Percentiles rank a stretch among this genome's conserved stretches.
Evolutionary conservation across 2,797 vertebrate species (phyloP).

Genomic region (Alca torda): DNA sequence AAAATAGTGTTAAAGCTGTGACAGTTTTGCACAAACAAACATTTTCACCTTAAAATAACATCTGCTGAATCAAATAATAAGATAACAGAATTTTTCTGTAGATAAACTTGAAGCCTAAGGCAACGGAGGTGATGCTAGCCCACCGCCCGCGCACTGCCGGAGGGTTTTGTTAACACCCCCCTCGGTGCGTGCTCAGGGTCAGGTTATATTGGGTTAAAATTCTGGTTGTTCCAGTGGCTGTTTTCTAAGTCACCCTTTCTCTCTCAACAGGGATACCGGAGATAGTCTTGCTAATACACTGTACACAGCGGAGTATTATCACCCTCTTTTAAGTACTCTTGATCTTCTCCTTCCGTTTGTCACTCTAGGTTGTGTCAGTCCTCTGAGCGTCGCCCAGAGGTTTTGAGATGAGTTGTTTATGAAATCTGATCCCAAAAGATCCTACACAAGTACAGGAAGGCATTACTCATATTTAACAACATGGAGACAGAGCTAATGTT

Average conservation of each 20-base stretch:
- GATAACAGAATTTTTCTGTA: background rate
- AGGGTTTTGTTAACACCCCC: background rate
- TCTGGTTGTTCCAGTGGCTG: background rate
- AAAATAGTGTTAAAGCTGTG: background rate
- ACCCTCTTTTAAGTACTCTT: background rate
- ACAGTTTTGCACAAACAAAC: background rate
- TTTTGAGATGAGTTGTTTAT: background rate
- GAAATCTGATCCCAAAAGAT: background rate
- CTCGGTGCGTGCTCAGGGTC: fast-evolving
- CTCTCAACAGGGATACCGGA: background rate
- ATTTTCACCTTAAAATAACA: background rate
- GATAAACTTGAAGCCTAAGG: fast-evolving
- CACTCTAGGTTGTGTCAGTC: background rate
- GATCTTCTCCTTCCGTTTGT: background rate
- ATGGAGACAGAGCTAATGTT: background rate
- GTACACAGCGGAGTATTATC: fast-evolving
- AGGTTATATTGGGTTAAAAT: fast-evolving
- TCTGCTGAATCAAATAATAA: background rate
- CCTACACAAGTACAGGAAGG: background rate
- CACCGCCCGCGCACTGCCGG: fast-evolving
- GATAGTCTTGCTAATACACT: too few relatives aligned
- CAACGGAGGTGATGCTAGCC: background rate
- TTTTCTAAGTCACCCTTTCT: background rate
- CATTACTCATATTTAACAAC: fast-evolving
- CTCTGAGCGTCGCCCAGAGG: fast-evolving